Conservation (phyloP, 2,113 vertebrate genomes). For the Lynx canadensis region DNA sequence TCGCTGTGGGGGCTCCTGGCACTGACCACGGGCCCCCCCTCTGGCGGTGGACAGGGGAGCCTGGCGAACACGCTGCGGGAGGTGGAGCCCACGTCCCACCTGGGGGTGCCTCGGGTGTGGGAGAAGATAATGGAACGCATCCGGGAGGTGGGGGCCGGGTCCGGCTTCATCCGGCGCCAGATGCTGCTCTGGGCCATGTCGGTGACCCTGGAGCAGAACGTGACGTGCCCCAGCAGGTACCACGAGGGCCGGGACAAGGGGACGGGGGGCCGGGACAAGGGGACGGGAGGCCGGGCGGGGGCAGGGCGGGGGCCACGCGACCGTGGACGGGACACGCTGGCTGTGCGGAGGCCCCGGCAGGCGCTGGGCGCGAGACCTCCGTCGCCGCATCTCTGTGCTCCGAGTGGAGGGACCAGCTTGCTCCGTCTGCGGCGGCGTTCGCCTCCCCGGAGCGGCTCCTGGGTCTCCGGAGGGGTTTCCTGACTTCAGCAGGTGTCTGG, state of each 20-base stretch:
- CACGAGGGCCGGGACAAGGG: background rate
- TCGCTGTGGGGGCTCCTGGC: background rate
- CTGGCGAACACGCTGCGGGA: conserved; percentile 89
- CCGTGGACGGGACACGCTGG: background rate
- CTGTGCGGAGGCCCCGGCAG: background rate
- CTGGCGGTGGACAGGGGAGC: conserved; percentile 84
- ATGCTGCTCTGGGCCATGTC: conserved; percentile 93
- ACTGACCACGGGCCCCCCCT: background rate
- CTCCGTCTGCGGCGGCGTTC: background rate
- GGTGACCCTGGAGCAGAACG: conserved; percentile 88
- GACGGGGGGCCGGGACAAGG: background rate
- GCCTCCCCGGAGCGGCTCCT: background rate
- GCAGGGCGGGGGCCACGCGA: rapidly evolving
- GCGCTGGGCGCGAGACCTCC: background rate
- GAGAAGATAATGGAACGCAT: conserved; percentile 96
- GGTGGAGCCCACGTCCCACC: conserved; percentile 90
- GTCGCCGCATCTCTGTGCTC: background rate
- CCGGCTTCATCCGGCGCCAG: conserved; percentile 91
- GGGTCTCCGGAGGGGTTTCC: background rate
- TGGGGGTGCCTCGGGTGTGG: conserved; percentile 95
- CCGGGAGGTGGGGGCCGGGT: conserved; percentile 87
- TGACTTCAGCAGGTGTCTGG: background rate
- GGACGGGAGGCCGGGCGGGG: background rate
- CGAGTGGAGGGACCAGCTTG: background rate
- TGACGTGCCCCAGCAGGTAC: conserved; percentile 86